Evolutionary conservation across 2,888 invertebrate genomes (phyloP), one percentile per base, ranked within the genome.

Genomic region (Leucophenga montana): DNA sequence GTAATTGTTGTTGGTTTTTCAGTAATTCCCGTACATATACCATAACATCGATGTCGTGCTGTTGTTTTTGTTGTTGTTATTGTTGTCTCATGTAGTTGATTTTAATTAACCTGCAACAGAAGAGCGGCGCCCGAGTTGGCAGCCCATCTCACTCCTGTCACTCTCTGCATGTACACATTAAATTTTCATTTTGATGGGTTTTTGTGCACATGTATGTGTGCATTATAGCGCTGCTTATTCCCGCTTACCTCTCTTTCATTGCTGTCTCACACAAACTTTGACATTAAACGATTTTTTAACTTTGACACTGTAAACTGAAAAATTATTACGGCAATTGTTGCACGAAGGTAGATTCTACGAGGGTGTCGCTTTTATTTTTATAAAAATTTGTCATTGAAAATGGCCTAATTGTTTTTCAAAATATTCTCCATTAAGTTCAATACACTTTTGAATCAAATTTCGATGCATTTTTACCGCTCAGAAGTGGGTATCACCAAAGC

Each of bases 101-200:
- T 59, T 59, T 59, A 59, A 59, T 59, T 59, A 59, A 59, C 59
- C 31, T 59, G 59, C 39, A 59, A 16, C 54, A 22, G 18, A 9
- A 9, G 54, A 6, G 16, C 6, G 18, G 22, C 22, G 22, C 54
- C 20, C 18, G 6, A 20, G 1, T 18, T 22, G 14, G 8, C 56
- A 31, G 27, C 56, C 14, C 5, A 14, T 18, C 20, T 22, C 56
- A 16, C 22, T 20, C 56, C 56, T 54, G 2, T n/a, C 14, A 8
- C 54, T 16, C 18, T 54, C 56, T 39, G 3, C 14, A 11, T 50
- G 18, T 48, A 48, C 4, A n/a, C 50, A 18, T 50, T 50, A 50
- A 50, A 50, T 50, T 39, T 59, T 59, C 59, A 33, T 59, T 59
- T 59, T 22, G 33, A 31, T 61, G 22, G 3, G 2, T 16, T 61